Conservation (phyloP, 2,797 vertebrate genomes). For the Bucorvus abyssinicus region DNA sequence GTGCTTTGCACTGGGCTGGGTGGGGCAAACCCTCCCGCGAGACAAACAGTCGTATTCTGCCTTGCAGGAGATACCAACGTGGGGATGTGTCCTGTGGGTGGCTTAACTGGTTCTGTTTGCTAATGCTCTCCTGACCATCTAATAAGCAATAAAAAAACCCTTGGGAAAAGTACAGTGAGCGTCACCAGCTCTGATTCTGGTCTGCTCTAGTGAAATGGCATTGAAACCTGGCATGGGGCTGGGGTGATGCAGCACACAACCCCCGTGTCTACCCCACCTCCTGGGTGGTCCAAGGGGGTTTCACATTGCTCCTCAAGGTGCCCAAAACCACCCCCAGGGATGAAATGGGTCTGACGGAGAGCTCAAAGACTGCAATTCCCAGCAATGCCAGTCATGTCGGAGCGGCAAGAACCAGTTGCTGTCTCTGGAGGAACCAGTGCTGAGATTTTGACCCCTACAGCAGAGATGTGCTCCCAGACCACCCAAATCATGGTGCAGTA, state of each 20-base stretch:
- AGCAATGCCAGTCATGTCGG: rapidly evolving
- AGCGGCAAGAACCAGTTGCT: not conserved
- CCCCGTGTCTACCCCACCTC: not conserved
- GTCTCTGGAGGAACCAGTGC: not conserved
- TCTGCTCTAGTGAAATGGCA: not conserved
- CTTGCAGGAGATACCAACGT: not conserved
- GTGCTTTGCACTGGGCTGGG: not conserved
- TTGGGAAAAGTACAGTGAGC: not conserved
- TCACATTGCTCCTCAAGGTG: not conserved
- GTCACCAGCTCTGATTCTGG: not conserved
- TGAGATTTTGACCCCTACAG: not conserved
- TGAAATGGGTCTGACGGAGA: not conserved
- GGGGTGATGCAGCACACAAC: no score
- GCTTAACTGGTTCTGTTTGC: not conserved
- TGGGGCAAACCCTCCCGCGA: not conserved
- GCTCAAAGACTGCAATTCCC: not conserved
- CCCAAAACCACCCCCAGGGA: not conserved
- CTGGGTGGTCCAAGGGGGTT: rapidly evolving
- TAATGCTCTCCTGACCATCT: not conserved
- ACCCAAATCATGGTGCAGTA: rapidly evolving
- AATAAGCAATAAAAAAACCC: not conserved
- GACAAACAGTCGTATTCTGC: not conserved
- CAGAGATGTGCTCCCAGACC: not conserved
- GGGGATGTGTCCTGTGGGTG: not conserved
- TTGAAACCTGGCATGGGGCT: not conserved